These are phyloP conservation scores for Spheniscus mendiculus DNA, from an alignment of 2,113 vertebrate species.

Conservation along the genomic window DNA sequence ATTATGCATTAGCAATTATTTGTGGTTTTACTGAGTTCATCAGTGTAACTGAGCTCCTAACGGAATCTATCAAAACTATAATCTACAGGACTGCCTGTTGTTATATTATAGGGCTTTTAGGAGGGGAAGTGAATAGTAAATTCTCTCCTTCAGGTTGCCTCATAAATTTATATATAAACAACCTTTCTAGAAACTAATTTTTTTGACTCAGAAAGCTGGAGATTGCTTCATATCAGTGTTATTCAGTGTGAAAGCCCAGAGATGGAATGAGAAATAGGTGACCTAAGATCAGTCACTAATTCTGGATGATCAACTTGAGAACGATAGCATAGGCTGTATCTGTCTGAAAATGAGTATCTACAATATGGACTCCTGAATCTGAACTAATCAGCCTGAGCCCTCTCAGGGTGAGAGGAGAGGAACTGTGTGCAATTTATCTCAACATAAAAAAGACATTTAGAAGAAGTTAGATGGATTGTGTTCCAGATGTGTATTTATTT, in stretches of 20 bases:
- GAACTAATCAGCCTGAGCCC: background rate
- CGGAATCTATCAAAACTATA: background rate
- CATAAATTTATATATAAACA: background rate
- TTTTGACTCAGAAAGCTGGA: background rate
- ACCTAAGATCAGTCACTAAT: background rate
- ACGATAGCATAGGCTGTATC: background rate
- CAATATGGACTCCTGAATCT: background rate
- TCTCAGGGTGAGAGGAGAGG: background rate
- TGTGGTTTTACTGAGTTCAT: background rate
- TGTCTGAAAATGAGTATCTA: background rate
- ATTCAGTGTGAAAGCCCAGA: background rate
- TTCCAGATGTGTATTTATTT: background rate
- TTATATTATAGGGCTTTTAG: background rate
- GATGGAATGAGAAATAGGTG: background rate
- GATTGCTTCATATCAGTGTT: background rate
- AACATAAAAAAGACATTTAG: background rate
- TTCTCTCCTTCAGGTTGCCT: background rate
- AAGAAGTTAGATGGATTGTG: background rate
- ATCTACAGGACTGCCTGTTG: background rate
- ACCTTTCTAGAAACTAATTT: background rate
- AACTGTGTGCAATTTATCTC: background rate
- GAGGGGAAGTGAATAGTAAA: background rate
- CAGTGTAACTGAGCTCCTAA: background rate
- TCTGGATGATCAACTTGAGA: background rate
- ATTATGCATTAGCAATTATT: background rate